Evolutionary conservation across 2,113 vertebrate genomes (phyloP).

Genomic region (Strix aluco): DNA sequence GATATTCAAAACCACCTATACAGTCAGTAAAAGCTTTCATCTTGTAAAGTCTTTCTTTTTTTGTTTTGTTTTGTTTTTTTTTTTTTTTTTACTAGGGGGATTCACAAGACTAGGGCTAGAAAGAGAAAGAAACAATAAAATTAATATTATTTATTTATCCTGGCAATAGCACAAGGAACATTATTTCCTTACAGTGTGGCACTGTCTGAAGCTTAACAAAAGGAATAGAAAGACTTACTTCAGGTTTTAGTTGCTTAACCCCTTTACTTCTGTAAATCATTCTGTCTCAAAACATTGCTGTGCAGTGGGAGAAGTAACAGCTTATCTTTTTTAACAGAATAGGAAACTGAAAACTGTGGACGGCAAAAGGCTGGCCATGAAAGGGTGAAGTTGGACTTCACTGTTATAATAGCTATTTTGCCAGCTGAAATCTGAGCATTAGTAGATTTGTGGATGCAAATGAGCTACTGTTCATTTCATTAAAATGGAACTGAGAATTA

Average conservation of each 20-base stretch:
- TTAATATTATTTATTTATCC: constrained; percentile 26
- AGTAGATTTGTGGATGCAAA: constrained; percentile 33
- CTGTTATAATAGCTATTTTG: neutral
- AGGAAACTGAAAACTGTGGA: neutral
- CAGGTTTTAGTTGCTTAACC: neutral
- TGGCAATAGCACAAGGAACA: neutral
- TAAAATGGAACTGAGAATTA: constrained; percentile 63
- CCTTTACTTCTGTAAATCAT: neutral
- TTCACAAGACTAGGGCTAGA: neutral
- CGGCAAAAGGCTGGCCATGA: neutral
- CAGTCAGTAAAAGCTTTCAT: neutral
- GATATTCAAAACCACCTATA: neutral
- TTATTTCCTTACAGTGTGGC: neutral
- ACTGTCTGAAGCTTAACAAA: neutral
- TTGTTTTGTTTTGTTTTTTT: neutral
- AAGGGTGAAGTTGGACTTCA: neutral
- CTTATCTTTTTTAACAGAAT: neutral
- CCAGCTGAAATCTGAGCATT: constrained; percentile 32
- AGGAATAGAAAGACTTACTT: neutral
- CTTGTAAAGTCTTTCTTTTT: neutral
- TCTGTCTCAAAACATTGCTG: neutral
- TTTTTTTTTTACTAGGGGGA: neutral
- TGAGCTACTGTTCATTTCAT: constrained; percentile 52
- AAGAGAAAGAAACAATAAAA: neutral
- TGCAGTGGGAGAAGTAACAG: neutral